Evolutionary conservation across 2,113 vertebrate genomes (phyloP).

Genomic region (Okapia johnstoni): DNA sequence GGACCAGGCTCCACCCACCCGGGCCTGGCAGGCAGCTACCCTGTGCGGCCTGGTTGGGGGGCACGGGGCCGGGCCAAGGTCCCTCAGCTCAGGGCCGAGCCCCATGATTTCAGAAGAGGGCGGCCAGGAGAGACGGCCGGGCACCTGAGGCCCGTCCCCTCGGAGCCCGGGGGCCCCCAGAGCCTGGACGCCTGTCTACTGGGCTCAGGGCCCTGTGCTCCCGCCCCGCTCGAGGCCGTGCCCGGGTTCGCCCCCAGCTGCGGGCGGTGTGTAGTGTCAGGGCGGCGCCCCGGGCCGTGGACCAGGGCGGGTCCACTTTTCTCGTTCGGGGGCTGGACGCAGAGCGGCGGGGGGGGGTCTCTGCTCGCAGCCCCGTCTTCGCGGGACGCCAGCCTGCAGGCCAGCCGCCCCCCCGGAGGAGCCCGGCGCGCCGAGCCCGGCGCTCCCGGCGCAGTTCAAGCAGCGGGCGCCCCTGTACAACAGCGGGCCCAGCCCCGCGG

Average conservation of each 20-base stretch:
- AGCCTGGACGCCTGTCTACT: fast-evolving
- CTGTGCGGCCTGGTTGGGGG: neutral
- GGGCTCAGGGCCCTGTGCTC: neutral
- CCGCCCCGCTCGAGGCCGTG: fast-evolving
- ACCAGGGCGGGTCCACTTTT: neutral
- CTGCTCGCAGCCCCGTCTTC: conserved; percentile 83
- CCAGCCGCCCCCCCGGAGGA: conserved; percentile 92
- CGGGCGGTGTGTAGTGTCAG: fast-evolving
- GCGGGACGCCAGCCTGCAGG: conserved; percentile 88
- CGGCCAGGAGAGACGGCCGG: fast-evolving
- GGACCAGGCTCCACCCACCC: neutral
- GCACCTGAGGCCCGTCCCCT: fast-evolving
- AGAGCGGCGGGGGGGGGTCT: too few species aligned
- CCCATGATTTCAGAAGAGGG: too few species aligned
- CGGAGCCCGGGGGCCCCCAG: neutral
- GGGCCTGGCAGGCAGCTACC: neutral
- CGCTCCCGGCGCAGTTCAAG: conserved; percentile 92
- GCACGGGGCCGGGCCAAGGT: neutral
- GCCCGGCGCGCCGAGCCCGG: conserved; percentile 67
- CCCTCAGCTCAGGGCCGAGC: neutral
- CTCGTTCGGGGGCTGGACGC: fast-evolving
- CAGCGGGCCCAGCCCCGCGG: conserved; percentile 87
- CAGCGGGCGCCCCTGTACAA: conserved; percentile 97
- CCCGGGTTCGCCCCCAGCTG: neutral
- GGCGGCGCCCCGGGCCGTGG: neutral